Evolutionary conservation across 2,888 invertebrate species (phyloP).

Genomic region (Lumbricus terrestris): DNA sequence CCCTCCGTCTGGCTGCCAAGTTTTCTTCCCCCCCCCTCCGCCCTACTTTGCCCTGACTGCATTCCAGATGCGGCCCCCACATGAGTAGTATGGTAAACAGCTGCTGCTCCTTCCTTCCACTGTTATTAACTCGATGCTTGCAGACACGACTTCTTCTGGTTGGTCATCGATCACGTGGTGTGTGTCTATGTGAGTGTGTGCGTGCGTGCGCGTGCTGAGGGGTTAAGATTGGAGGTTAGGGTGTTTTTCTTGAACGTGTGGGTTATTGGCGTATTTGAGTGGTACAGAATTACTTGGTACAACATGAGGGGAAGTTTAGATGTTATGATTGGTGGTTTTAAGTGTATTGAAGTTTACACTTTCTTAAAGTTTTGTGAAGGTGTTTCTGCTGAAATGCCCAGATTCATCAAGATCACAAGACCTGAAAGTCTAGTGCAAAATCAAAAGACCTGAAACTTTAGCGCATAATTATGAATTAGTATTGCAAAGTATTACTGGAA

Average conservation of each 20-base stretch:
- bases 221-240: neutral
- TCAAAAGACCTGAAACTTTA: too few relatives aligned
- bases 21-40: too few relatives aligned
- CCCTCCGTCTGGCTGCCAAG: neutral
- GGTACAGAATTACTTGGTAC: neutral
- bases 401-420: neutral
- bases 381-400: neutral
- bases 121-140: neutral
- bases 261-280: neutral
- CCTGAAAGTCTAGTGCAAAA: neutral
- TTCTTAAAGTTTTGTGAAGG: neutral
- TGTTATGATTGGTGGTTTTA: neutral
- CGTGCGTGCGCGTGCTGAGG: neutral
- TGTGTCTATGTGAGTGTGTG: too few relatives aligned
- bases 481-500: too few relatives aligned
- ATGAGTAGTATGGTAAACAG: conserved; percentile 3
- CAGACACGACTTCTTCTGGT: neutral
- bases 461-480: too few relatives aligned
- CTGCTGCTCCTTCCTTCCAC: too few relatives aligned
- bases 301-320: neutral
- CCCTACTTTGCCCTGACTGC: neutral
- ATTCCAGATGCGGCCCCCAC: neutral
- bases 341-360: neutral
- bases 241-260: neutral
- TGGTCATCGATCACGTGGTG: neutral